Conservation (phyloP, 2,797 vertebrate genomes). For the Atherinosoma microstoma region DNA sequence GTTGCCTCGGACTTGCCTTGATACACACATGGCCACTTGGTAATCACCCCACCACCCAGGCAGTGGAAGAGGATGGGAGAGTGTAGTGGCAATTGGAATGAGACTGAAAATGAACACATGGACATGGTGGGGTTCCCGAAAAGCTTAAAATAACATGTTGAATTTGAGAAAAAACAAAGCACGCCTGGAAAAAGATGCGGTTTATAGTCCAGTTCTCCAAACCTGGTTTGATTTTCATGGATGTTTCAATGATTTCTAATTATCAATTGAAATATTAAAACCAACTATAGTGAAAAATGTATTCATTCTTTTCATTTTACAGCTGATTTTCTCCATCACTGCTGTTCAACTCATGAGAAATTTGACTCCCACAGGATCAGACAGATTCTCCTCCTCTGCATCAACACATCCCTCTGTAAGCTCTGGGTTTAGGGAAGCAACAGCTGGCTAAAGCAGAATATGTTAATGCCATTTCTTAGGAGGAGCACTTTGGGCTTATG, state of each 20-base stretch:
- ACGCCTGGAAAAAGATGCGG: background rate
- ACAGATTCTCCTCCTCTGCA: conserved; percentile 17
- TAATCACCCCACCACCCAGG: conserved; percentile 96
- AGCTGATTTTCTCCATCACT: background rate
- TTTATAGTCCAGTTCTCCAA: background rate
- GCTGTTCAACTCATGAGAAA: background rate
- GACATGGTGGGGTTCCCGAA: conserved; percentile 27
- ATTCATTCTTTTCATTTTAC: background rate
- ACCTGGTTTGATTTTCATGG: background rate
- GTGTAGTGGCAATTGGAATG: conserved; percentile 81
- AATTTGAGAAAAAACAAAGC: background rate
- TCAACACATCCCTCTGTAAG: conserved; percentile 69
- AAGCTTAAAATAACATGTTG: background rate
- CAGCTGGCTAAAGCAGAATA: conserved; percentile 90
- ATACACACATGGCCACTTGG: conserved; percentile 73
- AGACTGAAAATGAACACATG: conserved; percentile 39
- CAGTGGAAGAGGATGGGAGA: conserved; percentile 82
- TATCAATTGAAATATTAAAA: too few species aligned
- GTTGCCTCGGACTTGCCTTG: conserved; percentile 79
- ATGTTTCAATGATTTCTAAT: background rate
- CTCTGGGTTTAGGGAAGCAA: conserved; percentile 87
- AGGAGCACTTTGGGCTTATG: conserved; percentile 87
- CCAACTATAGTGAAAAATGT: too few species aligned
- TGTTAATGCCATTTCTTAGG: conserved; percentile 88
- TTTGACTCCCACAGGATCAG: background rate